Evolutionary conservation across 2,888 invertebrate species (phyloP).

Genomic region (Tiliacea citrago): DNA sequence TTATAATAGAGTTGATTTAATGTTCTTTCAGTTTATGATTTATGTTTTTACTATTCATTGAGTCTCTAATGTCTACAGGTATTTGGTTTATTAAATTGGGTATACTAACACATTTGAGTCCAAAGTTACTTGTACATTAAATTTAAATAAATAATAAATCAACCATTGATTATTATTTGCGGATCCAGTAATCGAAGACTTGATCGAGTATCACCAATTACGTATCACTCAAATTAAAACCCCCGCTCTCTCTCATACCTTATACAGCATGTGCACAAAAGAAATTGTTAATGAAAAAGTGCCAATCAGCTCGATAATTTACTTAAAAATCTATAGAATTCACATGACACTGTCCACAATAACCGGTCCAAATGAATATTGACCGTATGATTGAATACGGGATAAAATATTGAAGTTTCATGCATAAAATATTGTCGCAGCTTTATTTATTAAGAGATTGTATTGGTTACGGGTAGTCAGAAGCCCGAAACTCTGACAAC

Average conservation of each 20-base stretch:
- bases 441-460: not conserved
- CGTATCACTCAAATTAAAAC: not conserved
- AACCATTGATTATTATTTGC: no score
- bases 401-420: not conserved
- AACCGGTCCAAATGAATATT: constrained; percentile 5
- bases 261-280: not conserved
- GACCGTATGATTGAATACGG: not conserved
- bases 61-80: no score
- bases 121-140: no score
- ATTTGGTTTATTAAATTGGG: no score
- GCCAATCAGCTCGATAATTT: not conserved
- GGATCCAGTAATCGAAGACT: no score
- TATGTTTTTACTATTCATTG: no score
- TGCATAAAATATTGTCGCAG: not conserved
- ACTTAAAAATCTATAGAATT: constrained; percentile 13
- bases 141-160: no score
- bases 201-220: not conserved
- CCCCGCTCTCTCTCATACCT: not conserved
- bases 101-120: no score
- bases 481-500: no score
- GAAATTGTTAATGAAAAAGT: constrained; percentile 15
- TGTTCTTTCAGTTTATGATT: no score
- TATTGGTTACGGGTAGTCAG: no score
- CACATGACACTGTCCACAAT: not conserved
- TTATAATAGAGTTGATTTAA: no score